Evolutionary conservation across 2,888 invertebrate genomes (phyloP), one percentile per base, ranked within the genome.

Genomic region (Lasius fuliginosus): DNA sequence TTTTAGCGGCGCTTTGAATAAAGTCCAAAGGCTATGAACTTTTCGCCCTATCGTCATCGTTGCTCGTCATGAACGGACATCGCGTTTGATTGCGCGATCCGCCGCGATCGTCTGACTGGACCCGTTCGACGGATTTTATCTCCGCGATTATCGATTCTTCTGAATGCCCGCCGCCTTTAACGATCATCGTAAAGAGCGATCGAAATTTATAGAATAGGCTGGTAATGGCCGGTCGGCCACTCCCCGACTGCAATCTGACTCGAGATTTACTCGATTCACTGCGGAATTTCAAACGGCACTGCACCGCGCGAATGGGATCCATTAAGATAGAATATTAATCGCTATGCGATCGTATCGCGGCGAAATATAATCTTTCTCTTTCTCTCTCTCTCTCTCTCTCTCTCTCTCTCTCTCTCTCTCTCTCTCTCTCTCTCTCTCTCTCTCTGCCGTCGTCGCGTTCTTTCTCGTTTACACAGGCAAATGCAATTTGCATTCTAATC

Each of bases 191-290:
- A 86, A 90, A 88, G 85, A 86, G 85, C 88, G 88, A 91, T 91
- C 87, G 81, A 89, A 91, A 91, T 92, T 92, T 91, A 90, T 89
- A 86, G 90, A 91, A 89, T 84, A 88, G 86, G 58, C 88, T 56
- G 82, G 85, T 90, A 87, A 90, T 89, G 85, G 88, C 82, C 83
- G 83, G 86, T 83, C 77, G 86, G 83, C 89, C 87, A 87, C 87
- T 87, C 77, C 86, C 76, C 83, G 86, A 76, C 86, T 86, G 87
- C 85, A 87, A 84, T 89, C 89, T 79, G 87, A 68, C 81, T 60
- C 65, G 40, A 79, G 74, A 86, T 77, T 88, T 87, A 62, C 53
- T 60, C 82, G 84, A 82, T 83, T 85, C 83, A 53, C 85, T 83
- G 56, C 58, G 79, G 84, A 88, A 88, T 86, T 88, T 79, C 83